These are phyloP conservation scores for Monomorium pharaonis DNA, from an alignment of 1,140 invertebrate species.

Conservation along the genomic window DNA sequence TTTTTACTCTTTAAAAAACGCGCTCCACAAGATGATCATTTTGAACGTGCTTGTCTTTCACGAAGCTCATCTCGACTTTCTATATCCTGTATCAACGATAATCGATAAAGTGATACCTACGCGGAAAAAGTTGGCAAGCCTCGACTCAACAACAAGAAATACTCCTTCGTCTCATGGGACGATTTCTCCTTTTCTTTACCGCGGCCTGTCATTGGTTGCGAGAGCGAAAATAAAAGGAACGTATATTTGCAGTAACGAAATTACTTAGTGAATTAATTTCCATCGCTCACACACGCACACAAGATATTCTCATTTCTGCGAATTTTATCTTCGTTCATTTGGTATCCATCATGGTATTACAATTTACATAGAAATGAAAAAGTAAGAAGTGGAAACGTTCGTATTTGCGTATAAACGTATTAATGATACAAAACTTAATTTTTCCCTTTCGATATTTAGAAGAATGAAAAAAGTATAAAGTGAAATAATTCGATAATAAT, in stretches of 20 bases:
- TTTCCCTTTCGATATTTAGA: background rate
- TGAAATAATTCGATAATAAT: background rate
- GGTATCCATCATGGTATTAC: background rate
- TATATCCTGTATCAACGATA: background rate
- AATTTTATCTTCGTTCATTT: background rate
- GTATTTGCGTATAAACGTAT: background rate
- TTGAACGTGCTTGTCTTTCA: background rate
- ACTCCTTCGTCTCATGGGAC: background rate
- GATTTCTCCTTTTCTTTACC: background rate
- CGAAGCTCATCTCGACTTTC: background rate
- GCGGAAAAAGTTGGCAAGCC: constrained; percentile 35
- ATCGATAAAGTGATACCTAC: background rate
- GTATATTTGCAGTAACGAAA: background rate
- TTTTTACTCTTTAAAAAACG: background rate
- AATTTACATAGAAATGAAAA: background rate
- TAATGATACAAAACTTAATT: background rate
- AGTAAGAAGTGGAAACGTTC: background rate
- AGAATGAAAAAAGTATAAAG: background rate
- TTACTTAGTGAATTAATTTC: constrained; percentile 4
- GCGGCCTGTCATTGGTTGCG: background rate
- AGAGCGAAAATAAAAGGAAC: background rate
- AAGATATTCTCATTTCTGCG: background rate
- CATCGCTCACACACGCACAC: background rate
- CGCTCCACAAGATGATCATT: background rate
- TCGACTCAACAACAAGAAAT: constrained; percentile 20